phyloP scores from a whole-genome alignment of 1,140 invertebrate species.

The Drosophila albomicans region DNA sequence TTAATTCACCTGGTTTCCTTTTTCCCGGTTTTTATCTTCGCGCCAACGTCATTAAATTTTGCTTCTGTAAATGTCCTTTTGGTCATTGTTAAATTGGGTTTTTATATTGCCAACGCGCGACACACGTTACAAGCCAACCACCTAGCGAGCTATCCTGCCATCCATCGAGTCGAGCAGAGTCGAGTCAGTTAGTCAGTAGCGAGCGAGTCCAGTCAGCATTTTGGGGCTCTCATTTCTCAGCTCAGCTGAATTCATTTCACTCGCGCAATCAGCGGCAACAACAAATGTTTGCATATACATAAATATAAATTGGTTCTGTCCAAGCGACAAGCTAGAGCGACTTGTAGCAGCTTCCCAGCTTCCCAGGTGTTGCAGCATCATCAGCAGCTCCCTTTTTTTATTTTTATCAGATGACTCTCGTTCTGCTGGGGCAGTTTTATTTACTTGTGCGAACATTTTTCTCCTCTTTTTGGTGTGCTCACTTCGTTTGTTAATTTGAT shows the following conservation, averaged over 20 bases:
- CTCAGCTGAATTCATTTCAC: slow-evolving; percentile 67
- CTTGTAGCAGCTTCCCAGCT: slow-evolving; percentile 22
- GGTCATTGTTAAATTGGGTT: slow-evolving; percentile 64
- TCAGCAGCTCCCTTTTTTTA: slow-evolving; percentile 35
- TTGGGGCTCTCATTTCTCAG: slow-evolving; percentile 38
- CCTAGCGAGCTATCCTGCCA: not conserved
- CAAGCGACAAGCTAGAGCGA: slow-evolving; percentile 48
- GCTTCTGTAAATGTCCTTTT: slow-evolving; percentile 66
- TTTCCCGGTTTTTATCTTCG: slow-evolving; percentile 48
- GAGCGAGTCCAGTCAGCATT: slow-evolving; percentile 17
- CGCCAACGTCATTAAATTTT: slow-evolving; percentile 73
- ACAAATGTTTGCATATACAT: slow-evolving; percentile 61
- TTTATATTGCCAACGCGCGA: slow-evolving; percentile 47
- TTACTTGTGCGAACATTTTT: slow-evolving; percentile 69
- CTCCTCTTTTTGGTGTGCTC: slow-evolving; percentile 45
- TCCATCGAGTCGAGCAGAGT: not conserved
- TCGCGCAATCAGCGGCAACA: slow-evolving; percentile 65
- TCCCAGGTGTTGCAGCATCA: slow-evolving; percentile 32
- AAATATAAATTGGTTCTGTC: slow-evolving; percentile 74
- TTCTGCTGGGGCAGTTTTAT: slow-evolving; percentile 67
- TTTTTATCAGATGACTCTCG: slow-evolving; percentile 62
- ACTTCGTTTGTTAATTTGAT: slow-evolving; percentile 77
- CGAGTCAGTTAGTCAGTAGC: slow-evolving; percentile 28
- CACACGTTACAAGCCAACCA: slow-evolving; percentile 12
- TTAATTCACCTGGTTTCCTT: slow-evolving; percentile 52